Evolutionary conservation across 2,888 invertebrate species (phyloP).

Genomic region (Pammene aurita): DNA sequence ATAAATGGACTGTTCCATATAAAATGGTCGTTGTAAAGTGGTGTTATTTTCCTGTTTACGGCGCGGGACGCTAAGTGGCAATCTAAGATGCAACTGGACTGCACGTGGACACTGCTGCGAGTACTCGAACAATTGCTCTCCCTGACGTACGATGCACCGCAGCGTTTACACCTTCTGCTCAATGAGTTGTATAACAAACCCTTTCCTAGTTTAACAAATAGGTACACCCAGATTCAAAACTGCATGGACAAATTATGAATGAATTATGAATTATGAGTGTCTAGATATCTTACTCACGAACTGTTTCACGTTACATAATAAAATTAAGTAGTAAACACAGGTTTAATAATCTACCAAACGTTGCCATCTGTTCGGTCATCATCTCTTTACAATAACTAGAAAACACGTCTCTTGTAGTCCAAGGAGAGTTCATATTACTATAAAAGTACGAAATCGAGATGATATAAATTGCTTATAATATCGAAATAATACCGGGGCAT

Average conservation of each 20-base stretch:
- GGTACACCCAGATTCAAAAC: too few species aligned
- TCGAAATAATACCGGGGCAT: conserved; percentile 50
- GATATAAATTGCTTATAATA: conserved; percentile 53
- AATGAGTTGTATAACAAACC: conserved; percentile 19
- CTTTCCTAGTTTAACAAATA: too few species aligned
- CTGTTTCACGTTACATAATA: not conserved
- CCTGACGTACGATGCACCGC: conserved; percentile 2
- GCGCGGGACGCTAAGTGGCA: conserved; percentile 43
- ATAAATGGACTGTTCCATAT: conserved; percentile 44
- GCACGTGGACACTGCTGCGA: conserved; percentile 30
- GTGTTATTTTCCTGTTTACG: conserved; percentile 45
- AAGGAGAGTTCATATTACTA: not conserved
- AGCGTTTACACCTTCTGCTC: conserved; percentile 12
- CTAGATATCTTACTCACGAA: not conserved
- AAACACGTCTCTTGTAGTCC: conserved; percentile 11
- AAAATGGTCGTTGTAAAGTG: conserved; percentile 41
- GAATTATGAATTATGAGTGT: too few species aligned
- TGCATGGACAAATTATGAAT: not conserved
- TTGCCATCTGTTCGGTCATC: conserved; percentile 36
- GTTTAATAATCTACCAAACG: conserved; percentile 19
- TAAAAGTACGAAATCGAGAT: conserved; percentile 39
- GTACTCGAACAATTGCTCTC: conserved; percentile 25
- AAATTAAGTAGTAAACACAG: not conserved
- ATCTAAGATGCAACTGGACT: conserved; percentile 41
- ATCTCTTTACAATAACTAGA: conserved; percentile 40